These are phyloP conservation scores for Geotrypetes seraphini DNA, from an alignment of 2,797 vertebrate species.

Conservation along the genomic window DNA sequence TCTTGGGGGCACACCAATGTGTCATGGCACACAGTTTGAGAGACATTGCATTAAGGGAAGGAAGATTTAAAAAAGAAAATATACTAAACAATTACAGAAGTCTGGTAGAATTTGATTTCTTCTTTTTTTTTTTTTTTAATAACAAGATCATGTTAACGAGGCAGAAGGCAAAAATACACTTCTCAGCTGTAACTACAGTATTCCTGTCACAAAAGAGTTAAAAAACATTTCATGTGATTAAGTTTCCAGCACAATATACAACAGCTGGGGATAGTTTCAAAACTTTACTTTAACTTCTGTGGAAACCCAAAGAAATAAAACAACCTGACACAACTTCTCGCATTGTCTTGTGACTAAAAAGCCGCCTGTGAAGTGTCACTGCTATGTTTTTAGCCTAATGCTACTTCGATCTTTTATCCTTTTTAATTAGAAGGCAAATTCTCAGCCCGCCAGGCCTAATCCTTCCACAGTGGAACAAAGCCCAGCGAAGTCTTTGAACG, in stretches of 20 bases:
- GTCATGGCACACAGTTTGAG: no score
- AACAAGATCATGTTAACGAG: no score
- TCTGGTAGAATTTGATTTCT: no score
- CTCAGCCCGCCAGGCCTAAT: slow-evolving; percentile 99
- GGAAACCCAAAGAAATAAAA: slow-evolving; percentile 43
- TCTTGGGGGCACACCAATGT: no score
- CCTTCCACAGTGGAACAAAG: slow-evolving; percentile 97
- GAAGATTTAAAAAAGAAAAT: no score
- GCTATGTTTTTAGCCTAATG: slow-evolving; percentile 83
- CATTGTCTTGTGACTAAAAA: slow-evolving; percentile 69
- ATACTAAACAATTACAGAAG: no score
- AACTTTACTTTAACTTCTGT: slow-evolving; percentile 27
- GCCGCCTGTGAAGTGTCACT: slow-evolving; percentile 81
- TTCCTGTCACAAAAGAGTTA: slow-evolving; percentile 2
- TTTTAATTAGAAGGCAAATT: slow-evolving; percentile 99
- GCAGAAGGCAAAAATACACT: no score
- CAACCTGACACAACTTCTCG: slow-evolving; percentile 61
- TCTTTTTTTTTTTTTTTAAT: no score
- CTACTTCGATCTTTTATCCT: slow-evolving; percentile 97
- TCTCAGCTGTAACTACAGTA: slow-evolving; percentile 19
- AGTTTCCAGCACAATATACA: slow-evolving; percentile 22
- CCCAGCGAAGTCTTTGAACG: slow-evolving; percentile 98
- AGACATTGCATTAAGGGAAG: no score
- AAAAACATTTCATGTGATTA: slow-evolving; percentile 24
- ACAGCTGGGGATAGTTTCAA: slow-evolving; percentile 45